Base-by-base conservation (phyloP, 2,888 invertebrate genomes). In the Lasioglossum marginatum region DNA sequence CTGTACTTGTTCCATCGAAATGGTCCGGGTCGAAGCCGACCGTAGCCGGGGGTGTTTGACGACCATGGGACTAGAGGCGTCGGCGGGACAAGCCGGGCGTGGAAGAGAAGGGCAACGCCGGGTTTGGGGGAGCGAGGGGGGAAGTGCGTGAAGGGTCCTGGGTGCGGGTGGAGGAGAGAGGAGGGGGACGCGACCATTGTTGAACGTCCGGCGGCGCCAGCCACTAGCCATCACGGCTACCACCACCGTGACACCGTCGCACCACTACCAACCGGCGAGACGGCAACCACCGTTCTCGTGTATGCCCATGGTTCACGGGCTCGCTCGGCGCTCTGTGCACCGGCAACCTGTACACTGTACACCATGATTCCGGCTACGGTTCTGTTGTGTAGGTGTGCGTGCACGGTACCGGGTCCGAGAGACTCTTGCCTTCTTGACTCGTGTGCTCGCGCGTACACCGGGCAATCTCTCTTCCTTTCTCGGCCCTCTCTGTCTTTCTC, bases 161-260 rank as follows among this genome's bases (percentile, higher is more conserved):
- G 81, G 77, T 80, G 84, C 82, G 82, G 83, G 74, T 77, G 84
- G 82, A 68, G 75, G 75, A 60, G 88, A 81, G 81, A 82, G 63
- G 81, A 79, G 86, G 79, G 88, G 81, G 82, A 83, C 78, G 86
- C 91, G 89, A 91, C 92, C 92, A 93, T 93, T 93, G 93, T 94
- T 93, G 93, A 93, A 93, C 93, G 94, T 93, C 93, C 93, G 93
- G 93, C 94, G 94, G 94, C 94, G 94, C 94, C 94, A 94, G 93
- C 93, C 92, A 93, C 92, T 92, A 91, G 92, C 92, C 92, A 92
- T 92, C 91, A 92, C 92, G 91, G 85, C 85, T 90, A 90, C 90
- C 45, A 91, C 88, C 77, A 90, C 85, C 68, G 71, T 71, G 34
- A n/a, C 63, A 37, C 52, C 83, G 71, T 85, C 81, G 23, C 70